Evolutionary conservation across 2,797 vertebrate species (phyloP).

Genomic region (Coilia nasus): DNA sequence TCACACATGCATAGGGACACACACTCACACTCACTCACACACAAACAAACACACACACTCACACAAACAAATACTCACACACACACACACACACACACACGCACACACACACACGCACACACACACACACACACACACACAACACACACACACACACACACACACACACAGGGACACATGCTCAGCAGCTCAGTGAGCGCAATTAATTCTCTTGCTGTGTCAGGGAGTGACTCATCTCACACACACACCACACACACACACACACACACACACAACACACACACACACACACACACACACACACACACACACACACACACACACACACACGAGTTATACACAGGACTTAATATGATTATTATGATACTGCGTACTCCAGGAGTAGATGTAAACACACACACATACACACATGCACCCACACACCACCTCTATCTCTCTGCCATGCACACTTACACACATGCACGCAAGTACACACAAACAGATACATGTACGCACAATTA

Average conservation of each 20-base stretch:
- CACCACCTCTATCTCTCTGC: background rate
- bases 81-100: constrained; percentile 28
- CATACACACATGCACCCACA: background rate
- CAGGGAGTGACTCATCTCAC: constrained; percentile 61
- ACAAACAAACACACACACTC: background rate
- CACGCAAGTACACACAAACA: constrained; percentile 29
- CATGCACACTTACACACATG: constrained; percentile 26
- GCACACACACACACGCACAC: background rate
- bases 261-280: constrained; percentile 26
- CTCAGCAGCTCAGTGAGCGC: constrained; percentile 47
- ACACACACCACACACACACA: constrained; percentile 38
- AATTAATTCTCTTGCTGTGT: constrained; percentile 58
- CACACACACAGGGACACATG: constrained; percentile 34
- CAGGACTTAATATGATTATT: constrained; percentile 3
- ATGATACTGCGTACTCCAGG: background rate
- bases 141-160: constrained; percentile 41
- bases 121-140: constrained; percentile 26
- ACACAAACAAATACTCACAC: too few species aligned
- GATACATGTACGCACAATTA: constrained; percentile 8
- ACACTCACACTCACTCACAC: background rate
- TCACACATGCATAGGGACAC: background rate
- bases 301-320: constrained; percentile 43
- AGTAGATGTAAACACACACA: constrained; percentile 26
- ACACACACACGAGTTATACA: constrained; percentile 31
- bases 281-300: constrained; percentile 36